phyloP scores from a whole-genome alignment of 1,140 invertebrate species.

The Patella vulgata region DNA sequence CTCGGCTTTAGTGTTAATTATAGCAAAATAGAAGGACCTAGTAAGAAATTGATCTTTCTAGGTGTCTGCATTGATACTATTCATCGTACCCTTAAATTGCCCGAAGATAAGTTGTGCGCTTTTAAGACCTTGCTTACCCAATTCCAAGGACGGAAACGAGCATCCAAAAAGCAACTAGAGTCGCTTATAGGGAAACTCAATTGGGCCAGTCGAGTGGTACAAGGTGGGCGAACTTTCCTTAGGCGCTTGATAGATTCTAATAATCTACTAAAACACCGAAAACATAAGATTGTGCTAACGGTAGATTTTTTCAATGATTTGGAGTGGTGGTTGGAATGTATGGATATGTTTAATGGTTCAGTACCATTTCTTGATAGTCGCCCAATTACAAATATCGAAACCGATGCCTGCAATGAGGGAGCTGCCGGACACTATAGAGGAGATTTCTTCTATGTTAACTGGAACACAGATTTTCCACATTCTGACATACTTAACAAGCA shows the following conservation, averaged over 20 bases:
- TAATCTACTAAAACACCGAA: background rate
- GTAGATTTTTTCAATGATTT: conserved; percentile 9
- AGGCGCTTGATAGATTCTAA: background rate
- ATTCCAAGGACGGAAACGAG: background rate
- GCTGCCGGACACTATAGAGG: conserved; percentile 7
- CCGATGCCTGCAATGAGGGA: conserved; percentile 4
- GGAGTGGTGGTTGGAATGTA: conserved; percentile 12
- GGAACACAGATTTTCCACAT: background rate
- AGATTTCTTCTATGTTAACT: conserved; percentile 10
- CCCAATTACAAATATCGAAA: background rate
- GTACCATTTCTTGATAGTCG: conserved; percentile 7
- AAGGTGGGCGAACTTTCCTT: conserved; percentile 6
- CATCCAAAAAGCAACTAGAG: conserved; percentile 1
- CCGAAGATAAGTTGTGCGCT: background rate
- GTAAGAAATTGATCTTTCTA: conserved; percentile 6
- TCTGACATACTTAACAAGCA: conserved; percentile 4
- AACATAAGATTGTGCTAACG: conserved; percentile 8
- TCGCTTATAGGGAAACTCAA: background rate
- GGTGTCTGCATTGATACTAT: background rate
- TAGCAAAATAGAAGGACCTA: conserved; percentile 12
- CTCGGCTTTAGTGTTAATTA: conserved; percentile 19
- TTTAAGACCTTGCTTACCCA: background rate
- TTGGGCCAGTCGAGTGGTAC: background rate
- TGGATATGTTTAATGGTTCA: conserved; percentile 3
- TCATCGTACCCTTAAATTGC: background rate